A percentile compares a stretch with the other conserved stretches of the same genome.
Conservation (phyloP, 2,113 vertebrate genomes). For the Rhodinocichla rosea region DNA sequence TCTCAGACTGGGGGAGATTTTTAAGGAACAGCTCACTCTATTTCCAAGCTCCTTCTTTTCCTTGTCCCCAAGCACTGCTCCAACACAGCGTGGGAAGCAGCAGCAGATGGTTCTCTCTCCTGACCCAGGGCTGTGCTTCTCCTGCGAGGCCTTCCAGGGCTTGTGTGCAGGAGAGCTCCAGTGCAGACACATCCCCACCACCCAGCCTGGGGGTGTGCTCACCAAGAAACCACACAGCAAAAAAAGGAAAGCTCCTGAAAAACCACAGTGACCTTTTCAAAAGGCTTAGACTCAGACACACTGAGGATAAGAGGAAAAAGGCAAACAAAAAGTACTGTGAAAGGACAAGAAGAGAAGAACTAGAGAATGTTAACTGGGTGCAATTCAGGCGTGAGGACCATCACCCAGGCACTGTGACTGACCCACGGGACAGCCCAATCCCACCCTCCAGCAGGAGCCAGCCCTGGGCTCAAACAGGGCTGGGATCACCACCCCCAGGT, state of each 20-base stretch:
- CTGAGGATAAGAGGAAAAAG: neutral
- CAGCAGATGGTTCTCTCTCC: slow-evolving; percentile 12
- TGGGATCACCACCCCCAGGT: neutral
- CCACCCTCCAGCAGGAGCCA: neutral
- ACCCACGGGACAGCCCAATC: neutral
- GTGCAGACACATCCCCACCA: neutral
- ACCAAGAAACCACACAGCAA: neutral
- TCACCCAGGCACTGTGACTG: neutral
- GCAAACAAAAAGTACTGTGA: neutral
- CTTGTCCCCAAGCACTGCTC: neutral
- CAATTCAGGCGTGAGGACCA: neutral
- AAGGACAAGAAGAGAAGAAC: neutral
- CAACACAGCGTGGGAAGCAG: neutral
- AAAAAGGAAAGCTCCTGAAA: neutral
- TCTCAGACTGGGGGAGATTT: neutral
- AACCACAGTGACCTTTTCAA: neutral
- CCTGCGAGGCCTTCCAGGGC: accelerated
- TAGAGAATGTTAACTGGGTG: neutral
- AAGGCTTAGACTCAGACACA: neutral
- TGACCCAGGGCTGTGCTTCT: neutral
- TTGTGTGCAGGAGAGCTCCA: neutral
- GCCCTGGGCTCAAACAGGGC: accelerated
- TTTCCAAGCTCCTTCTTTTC: neutral
- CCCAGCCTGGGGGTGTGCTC: neutral
- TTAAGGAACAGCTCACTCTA: neutral